Evolutionary conservation across 1,140 invertebrate species (phyloP).

Genomic region (Archivesica marissinica): DNA sequence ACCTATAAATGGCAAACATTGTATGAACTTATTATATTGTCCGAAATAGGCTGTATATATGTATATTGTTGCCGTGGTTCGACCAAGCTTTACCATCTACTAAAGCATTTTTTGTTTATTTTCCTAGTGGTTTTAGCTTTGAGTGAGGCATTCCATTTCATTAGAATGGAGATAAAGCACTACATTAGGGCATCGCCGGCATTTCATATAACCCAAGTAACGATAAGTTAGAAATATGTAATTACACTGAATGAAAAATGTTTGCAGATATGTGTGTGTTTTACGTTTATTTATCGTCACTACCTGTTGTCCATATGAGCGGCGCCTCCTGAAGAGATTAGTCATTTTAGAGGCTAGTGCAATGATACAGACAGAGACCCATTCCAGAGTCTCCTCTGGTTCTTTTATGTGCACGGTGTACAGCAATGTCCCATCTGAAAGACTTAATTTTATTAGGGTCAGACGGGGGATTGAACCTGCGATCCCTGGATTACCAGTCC

Average conservation of each 20-base stretch:
- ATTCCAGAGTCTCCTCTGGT: too few species aligned
- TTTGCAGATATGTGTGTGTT: too few species aligned
- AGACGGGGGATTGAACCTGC: too few species aligned
- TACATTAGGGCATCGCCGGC: background rate
- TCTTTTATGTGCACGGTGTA: too few species aligned
- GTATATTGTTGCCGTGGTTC: conserved; percentile 35
- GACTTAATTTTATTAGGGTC: too few species aligned
- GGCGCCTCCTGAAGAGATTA: too few species aligned
- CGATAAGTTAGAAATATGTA: background rate
- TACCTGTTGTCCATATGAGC: too few species aligned
- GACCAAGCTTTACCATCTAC: conserved; percentile 39
- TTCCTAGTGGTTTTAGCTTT: conserved; percentile 43
- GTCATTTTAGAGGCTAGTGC: too few species aligned
- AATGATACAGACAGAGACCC: too few species aligned
- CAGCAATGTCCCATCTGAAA: too few species aligned
- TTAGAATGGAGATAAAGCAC: background rate
- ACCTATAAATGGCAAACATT: background rate
- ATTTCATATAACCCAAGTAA: background rate
- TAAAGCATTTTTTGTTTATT: conserved; percentile 7
- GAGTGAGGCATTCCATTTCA: conserved; percentile 61
- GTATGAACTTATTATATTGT: background rate
- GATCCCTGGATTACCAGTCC: too few species aligned
- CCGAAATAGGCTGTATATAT: background rate
- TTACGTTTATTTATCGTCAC: too few species aligned
- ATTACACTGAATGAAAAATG: background rate